Evolutionary conservation across 1,140 invertebrate species (phyloP).

Genomic region (Papilio polytes): DNA sequence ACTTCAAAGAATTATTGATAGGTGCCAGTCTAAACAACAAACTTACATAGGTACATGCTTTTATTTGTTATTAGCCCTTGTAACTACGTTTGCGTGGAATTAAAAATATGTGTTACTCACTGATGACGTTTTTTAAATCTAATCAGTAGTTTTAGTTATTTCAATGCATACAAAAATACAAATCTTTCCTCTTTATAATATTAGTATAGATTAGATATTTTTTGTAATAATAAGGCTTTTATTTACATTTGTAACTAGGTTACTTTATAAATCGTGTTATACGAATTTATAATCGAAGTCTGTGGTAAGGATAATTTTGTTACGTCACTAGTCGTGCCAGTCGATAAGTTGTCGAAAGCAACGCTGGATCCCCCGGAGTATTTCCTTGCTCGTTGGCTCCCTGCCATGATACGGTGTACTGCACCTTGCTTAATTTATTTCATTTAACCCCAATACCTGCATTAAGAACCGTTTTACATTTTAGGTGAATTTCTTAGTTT

Average conservation of each 20-base stretch:
- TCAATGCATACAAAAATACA: too few relatives aligned
- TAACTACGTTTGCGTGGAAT: too few relatives aligned
- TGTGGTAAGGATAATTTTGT: background rate
- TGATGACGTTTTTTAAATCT: too few relatives aligned
- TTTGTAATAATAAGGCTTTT: background rate
- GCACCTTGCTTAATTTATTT: conserved; percentile 32
- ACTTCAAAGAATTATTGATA: background rate
- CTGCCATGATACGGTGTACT: conserved; percentile 14
- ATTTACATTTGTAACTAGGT: background rate
- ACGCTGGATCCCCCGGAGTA: background rate
- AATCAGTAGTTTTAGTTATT: too few relatives aligned
- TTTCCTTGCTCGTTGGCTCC: conserved; percentile 7
- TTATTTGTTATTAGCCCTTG: background rate
- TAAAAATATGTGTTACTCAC: too few relatives aligned
- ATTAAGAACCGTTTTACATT: background rate
- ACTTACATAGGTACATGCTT: background rate
- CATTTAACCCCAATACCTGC: conserved; percentile 17
- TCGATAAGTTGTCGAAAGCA: conserved; percentile 20
- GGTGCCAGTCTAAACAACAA: background rate
- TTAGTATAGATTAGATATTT: too few relatives aligned
- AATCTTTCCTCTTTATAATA: too few relatives aligned
- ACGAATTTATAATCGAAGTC: background rate
- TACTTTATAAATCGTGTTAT: background rate
- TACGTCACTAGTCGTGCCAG: conserved; percentile 7
- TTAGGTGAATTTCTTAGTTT: too few relatives aligned